A percentile compares a stretch with the other conserved stretches of the same genome.
Evolutionary conservation across 2,113 vertebrate species (phyloP).

Genomic region (Amphiprion percula): DNA sequence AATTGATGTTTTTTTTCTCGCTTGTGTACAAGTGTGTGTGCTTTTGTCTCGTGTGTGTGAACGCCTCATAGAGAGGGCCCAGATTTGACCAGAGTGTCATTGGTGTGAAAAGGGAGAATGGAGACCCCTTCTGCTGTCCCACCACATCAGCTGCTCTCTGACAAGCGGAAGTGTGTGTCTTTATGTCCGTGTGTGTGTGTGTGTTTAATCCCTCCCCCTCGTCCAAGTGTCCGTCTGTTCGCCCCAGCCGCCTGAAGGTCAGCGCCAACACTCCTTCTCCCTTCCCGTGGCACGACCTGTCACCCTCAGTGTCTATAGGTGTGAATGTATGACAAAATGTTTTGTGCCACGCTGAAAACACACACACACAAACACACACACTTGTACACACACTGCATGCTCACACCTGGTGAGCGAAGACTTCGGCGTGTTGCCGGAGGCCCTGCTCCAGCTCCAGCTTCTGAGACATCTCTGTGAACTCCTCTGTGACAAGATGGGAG

Average conservation of each 20-base stretch:
- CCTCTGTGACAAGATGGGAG: conserved; percentile 83
- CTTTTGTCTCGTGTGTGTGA: conserved; percentile 62
- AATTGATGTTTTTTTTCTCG: conserved; percentile 47
- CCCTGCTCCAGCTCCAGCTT: conserved; percentile 86
- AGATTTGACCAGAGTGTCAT: conserved; percentile 69
- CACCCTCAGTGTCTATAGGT: conserved; percentile 61
- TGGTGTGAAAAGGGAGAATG: conserved; percentile 69
- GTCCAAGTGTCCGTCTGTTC: conserved; percentile 33
- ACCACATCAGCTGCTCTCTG: conserved; percentile 48
- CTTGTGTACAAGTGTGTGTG: conserved; percentile 46
- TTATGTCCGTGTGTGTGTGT: not conserved
- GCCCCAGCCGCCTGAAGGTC: conserved; percentile 62
- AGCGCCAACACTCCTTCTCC: conserved; percentile 52
- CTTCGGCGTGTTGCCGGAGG: conserved; percentile 83
- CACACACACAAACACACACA: conserved; percentile 14
- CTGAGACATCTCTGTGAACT: conserved; percentile 83
- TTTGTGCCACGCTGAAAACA: conserved; percentile 28
- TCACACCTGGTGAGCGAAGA: conserved; percentile 86
- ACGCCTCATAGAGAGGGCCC: conserved; percentile 22
- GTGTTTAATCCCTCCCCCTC: not conserved
- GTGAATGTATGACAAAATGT: conserved; percentile 73
- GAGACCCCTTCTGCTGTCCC: conserved; percentile 64
- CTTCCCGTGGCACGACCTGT: conserved; percentile 69
- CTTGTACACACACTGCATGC: not conserved
- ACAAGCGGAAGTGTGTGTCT: conserved; percentile 28